Conservation (phyloP, 2,113 vertebrate genomes). For the Galemys pyrenaicus region DNA sequence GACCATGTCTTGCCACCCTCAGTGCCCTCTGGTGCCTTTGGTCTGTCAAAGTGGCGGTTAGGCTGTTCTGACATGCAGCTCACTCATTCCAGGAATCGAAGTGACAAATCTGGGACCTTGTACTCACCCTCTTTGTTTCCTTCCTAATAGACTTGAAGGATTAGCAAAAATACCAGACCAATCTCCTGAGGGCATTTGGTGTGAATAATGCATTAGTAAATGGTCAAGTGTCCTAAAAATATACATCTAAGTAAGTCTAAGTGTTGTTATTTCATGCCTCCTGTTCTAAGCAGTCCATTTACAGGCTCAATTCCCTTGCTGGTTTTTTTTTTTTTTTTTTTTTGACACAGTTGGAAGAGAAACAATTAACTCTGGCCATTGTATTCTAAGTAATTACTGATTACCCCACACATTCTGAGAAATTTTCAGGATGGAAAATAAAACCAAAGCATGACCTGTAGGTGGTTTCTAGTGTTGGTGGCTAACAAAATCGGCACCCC, state of each 20-base stretch:
- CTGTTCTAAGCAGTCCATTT: background rate
- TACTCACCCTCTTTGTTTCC: background rate
- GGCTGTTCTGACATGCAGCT: background rate
- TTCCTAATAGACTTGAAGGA: background rate
- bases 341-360: constrained; percentile 60
- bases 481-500: background rate
- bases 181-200: background rate
- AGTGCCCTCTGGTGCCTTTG: background rate
- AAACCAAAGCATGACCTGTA: constrained; percentile 29
- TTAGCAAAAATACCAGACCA: constrained; percentile 3
- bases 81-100: background rate
- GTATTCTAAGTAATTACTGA: constrained; percentile 69
- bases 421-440: constrained; percentile 33
- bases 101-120: background rate
- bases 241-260: background rate
- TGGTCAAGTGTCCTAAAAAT: background rate
- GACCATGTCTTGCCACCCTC: background rate
- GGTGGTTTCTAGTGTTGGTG: constrained; percentile 36
- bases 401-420: constrained; percentile 39
- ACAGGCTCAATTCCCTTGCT: constrained; percentile 8
- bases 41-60: background rate
- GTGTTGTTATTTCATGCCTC: constrained; percentile 42
- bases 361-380: constrained; percentile 59
- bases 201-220: constrained; percentile 3
- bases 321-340: background rate